phyloP scores from a whole-genome alignment of 2,797 vertebrate species.

The Natrix natrix region DNA sequence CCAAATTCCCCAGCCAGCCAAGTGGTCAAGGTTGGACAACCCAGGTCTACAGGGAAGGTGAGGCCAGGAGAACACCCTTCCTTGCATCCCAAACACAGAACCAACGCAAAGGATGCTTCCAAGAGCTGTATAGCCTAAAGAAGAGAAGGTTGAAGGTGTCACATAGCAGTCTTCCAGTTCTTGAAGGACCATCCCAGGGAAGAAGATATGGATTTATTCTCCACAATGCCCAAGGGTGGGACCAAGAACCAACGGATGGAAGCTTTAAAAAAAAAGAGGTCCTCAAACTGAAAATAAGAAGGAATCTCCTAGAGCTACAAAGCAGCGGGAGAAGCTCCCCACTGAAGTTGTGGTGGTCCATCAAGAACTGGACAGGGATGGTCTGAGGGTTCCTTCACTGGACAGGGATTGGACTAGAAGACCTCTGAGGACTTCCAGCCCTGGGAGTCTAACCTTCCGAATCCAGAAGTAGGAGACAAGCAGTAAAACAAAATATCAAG shows the following conservation, averaged over 20 bases:
- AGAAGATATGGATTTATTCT: background rate
- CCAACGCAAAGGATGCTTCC: background rate
- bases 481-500: background rate
- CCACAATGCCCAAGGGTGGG: background rate
- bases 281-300: background rate
- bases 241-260: background rate
- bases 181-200: background rate
- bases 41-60: background rate
- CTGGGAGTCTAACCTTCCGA: background rate
- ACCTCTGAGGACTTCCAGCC: no score
- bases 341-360: background rate
- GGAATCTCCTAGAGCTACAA: background rate
- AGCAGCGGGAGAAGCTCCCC: background rate
- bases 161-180: background rate
- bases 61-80: no score
- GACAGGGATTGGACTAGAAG: background rate
- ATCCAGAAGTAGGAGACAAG: background rate
- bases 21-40: background rate
- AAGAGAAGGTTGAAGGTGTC: background rate
- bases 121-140: background rate
- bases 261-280: background rate
- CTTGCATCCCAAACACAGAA: background rate
- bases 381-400: background rate
- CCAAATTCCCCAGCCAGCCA: background rate
- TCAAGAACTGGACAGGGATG: background rate